Conservation (phyloP, 2,888 invertebrate genomes). For the Eupithecia exiguata region DNA sequence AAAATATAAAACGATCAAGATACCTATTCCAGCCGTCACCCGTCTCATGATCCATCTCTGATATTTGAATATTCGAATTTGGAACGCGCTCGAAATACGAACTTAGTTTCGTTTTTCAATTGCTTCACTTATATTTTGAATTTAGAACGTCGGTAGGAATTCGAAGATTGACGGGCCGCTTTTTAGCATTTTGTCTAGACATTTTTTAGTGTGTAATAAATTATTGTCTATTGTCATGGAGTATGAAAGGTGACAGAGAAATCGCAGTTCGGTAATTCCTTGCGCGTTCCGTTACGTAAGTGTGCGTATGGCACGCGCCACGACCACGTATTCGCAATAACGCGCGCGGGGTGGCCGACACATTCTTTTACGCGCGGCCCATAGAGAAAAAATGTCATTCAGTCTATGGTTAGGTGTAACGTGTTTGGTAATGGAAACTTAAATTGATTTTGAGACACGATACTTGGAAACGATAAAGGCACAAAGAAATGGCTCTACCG, state of each 20-base stretch:
- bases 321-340: slow-evolving; percentile 68
- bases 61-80: slow-evolving; percentile 82
- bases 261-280: slow-evolving; percentile 75
- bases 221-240: slow-evolving; percentile 64
- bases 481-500: background rate
- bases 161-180: slow-evolving; percentile 46
- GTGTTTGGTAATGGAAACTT: slow-evolving; percentile 21
- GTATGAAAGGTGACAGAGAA: slow-evolving; percentile 78
- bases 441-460: background rate
- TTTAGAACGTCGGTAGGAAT: slow-evolving; percentile 76
- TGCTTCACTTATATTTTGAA: slow-evolving; percentile 82
- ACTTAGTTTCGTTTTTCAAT: slow-evolving; percentile 82
- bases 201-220: slow-evolving; percentile 62
- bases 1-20: slow-evolving; percentile 65
- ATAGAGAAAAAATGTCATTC: slow-evolving; percentile 56
- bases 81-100: slow-evolving; percentile 79
- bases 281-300: slow-evolving; percentile 77
- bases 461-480: background rate
- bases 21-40: slow-evolving; percentile 66
- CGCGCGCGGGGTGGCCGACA: slow-evolving; percentile 72
- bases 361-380: slow-evolving; percentile 68
- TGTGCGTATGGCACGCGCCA: slow-evolving; percentile 72
- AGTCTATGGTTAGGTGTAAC: slow-evolving; percentile 38
- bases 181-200: slow-evolving; percentile 63
- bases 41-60: slow-evolving; percentile 78